Conservation (phyloP, 1,140 invertebrate species). For the Drosophila repletoides region DNA sequence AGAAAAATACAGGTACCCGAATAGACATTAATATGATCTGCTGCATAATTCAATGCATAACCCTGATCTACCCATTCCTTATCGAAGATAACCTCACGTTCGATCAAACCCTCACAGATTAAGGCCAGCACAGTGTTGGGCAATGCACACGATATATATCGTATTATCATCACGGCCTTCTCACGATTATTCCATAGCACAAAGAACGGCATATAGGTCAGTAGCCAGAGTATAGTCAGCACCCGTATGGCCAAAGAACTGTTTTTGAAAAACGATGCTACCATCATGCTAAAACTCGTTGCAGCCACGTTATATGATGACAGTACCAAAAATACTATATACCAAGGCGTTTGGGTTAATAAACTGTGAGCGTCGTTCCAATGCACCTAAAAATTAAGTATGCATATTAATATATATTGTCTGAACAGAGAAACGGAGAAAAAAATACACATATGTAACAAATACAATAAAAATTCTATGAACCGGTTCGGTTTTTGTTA, state of each 20-base stretch:
- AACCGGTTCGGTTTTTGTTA: too few relatives aligned
- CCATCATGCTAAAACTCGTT: constrained; percentile 38
- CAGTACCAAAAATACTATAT: constrained; percentile 31
- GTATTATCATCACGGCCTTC: neutral
- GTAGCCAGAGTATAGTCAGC: constrained; percentile 45
- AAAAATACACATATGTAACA: too few relatives aligned
- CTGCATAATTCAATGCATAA: constrained; percentile 1
- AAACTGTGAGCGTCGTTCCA: constrained; percentile 43
- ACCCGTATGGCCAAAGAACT: constrained; percentile 22
- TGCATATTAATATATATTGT: neutral
- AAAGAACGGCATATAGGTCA: constrained; percentile 52
- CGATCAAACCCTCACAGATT: constrained; percentile 28
- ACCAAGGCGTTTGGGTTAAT: constrained; percentile 42
- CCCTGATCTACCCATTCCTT: constrained; percentile 1
- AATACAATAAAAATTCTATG: too few relatives aligned
- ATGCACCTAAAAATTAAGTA: constrained; percentile 36
- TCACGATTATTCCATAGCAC: constrained; percentile 41
- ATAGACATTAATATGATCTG: neutral
- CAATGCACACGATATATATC: constrained; percentile 25
- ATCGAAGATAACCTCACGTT: constrained; percentile 42
- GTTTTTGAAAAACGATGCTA: constrained; percentile 51
- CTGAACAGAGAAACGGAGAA: too few relatives aligned
- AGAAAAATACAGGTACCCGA: constrained; percentile 29
- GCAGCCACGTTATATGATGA: constrained; percentile 32
- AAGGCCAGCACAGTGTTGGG: constrained; percentile 47